Conservation (phyloP, 1,140 invertebrate species). For the Halyomorpha halys region DNA sequence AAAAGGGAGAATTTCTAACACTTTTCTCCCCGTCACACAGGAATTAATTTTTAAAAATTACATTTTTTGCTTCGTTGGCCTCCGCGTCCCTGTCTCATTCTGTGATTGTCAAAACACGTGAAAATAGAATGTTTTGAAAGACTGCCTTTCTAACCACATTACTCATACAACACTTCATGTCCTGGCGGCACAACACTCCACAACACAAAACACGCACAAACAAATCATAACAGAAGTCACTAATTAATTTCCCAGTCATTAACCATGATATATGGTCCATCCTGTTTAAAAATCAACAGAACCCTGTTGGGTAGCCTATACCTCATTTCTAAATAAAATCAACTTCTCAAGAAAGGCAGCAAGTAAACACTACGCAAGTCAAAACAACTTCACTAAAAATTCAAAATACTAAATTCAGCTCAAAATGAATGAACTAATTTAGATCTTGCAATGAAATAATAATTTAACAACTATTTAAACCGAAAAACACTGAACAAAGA, state of each 20-base stretch:
- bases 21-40: slow-evolving; percentile 23
- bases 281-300: slow-evolving; percentile 30
- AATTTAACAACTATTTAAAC: not conserved
- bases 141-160: slow-evolving; percentile 32
- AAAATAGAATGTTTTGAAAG: slow-evolving; percentile 34
- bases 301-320: slow-evolving; percentile 30
- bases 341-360: slow-evolving; percentile 38
- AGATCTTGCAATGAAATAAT: not conserved
- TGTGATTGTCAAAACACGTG: slow-evolving; percentile 35
- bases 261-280: slow-evolving; percentile 30
- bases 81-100: slow-evolving; percentile 43
- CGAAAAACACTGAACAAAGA: not conserved
- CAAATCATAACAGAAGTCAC: slow-evolving; percentile 20
- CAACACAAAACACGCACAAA: slow-evolving; percentile 26
- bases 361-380: slow-evolving; percentile 43
- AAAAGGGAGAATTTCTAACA: slow-evolving; percentile 18
- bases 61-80: slow-evolving; percentile 42
- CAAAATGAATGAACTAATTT: not conserved
- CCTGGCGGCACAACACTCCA: slow-evolving; percentile 31
- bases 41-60: slow-evolving; percentile 34
- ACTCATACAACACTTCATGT: slow-evolving; percentile 31
- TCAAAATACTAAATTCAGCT: not conserved
- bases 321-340: slow-evolving; percentile 35
- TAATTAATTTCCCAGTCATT: slow-evolving; percentile 28
- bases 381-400: slow-evolving; percentile 30